These are phyloP conservation scores for Electrophaes corylata DNA, from an alignment of 2,888 invertebrate species.

Conservation along the genomic window DNA sequence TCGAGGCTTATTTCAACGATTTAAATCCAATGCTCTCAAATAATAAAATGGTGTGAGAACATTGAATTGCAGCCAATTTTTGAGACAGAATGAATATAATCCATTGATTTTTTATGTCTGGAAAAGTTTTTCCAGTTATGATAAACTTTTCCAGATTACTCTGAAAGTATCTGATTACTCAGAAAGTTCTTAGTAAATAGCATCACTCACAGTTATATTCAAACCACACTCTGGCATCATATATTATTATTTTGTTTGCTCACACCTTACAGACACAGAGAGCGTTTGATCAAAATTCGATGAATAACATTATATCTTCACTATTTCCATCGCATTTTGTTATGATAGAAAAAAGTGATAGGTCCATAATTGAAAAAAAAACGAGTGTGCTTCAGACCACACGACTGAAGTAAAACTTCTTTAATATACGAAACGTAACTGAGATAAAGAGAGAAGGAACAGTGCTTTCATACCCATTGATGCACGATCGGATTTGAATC, in stretches of 20 bases:
- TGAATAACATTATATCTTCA: slow-evolving; percentile 28
- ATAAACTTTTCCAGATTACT: too few relatives aligned
- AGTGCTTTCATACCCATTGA: too few relatives aligned
- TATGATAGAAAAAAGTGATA: neutral
- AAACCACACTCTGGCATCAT: slow-evolving; percentile 2
- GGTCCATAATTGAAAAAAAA: neutral
- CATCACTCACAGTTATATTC: slow-evolving; percentile 6
- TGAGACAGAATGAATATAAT: neutral
- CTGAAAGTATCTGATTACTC: too few relatives aligned
- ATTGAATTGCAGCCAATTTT: neutral
- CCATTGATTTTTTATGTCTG: neutral
- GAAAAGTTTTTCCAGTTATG: too few relatives aligned
- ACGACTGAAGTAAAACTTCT: too few relatives aligned
- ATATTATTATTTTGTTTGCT: slow-evolving; percentile 15
- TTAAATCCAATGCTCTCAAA: neutral
- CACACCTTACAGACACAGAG: neutral
- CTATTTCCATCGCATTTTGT: slow-evolving; percentile 7
- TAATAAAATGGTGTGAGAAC: neutral
- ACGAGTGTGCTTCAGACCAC: too few relatives aligned
- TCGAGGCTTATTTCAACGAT: neutral
- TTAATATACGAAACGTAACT: too few relatives aligned
- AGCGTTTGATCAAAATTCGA: slow-evolving; percentile 17
- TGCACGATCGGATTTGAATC: too few relatives aligned
- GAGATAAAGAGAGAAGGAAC: too few relatives aligned
- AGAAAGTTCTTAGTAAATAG: neutral